Conservation (phyloP, 2,888 invertebrate species). For the Clivina fossor region DNA sequence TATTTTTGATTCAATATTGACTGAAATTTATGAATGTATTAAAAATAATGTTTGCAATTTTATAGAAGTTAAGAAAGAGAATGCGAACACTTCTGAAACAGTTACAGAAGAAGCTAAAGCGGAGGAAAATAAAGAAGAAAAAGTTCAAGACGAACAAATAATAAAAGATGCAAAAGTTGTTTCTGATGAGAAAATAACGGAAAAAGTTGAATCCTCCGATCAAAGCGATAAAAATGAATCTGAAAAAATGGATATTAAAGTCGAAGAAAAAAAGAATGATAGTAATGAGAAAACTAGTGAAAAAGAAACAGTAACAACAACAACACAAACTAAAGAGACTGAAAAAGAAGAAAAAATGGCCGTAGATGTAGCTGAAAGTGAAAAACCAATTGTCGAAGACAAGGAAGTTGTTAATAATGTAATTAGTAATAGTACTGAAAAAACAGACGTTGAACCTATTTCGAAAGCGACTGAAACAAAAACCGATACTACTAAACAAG, state of each 20-base stretch:
- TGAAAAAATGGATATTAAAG: constrained; percentile 20
- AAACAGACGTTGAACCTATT: no score
- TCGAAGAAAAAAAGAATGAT: not conserved
- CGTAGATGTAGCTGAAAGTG: constrained; percentile 11
- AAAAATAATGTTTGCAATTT: no score
- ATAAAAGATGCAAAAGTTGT: constrained; percentile 10
- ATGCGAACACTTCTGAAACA: constrained; percentile 11
- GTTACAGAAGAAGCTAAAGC: constrained; percentile 32
- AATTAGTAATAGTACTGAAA: no score
- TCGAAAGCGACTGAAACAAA: constrained; percentile 43
- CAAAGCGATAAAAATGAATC: constrained; percentile 4
- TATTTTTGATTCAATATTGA: no score
- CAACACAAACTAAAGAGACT: constrained; percentile 24
- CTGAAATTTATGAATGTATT: no score
- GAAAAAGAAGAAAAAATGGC: constrained; percentile 19
- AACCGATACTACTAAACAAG: constrained; percentile 37
- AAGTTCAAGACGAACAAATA: constrained; percentile 11
- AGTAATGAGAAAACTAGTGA: not conserved
- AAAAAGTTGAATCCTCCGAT: constrained; percentile 15
- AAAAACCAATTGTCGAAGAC: constrained; percentile 17
- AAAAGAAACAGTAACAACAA: constrained; percentile 19
- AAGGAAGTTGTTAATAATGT: constrained; percentile 15
- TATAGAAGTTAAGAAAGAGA: constrained; percentile 32
- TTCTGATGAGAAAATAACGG: constrained; percentile 4
- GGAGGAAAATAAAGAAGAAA: constrained; percentile 10